These are phyloP conservation scores for Xenentodon cancila DNA, from an alignment of 2,797 vertebrate genomes.

Conservation along the genomic window DNA sequence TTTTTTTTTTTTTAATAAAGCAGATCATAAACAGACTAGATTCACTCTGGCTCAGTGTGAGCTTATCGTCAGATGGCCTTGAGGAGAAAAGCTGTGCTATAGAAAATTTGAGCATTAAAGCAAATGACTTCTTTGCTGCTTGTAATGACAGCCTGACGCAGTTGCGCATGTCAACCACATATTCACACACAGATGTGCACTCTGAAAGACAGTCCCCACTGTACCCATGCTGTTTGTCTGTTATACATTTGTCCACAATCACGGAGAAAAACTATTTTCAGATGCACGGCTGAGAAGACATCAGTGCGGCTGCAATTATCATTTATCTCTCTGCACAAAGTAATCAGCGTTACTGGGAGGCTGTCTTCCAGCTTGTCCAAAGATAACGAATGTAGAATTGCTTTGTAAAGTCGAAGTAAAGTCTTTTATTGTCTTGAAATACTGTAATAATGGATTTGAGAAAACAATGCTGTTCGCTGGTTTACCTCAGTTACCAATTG, in stretches of 20 bases:
- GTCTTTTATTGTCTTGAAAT: conserved; percentile 35
- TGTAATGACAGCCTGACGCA: conserved; percentile 41
- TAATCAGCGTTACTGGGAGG: conserved; percentile 53
- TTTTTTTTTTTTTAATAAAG: conserved; percentile 28
- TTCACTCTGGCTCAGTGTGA: conserved; percentile 37
- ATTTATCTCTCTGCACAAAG: conserved; percentile 45
- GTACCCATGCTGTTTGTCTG: neutral
- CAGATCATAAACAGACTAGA: conserved; percentile 26
- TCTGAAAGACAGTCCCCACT: neutral
- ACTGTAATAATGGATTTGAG: conserved; percentile 22
- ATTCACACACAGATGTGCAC: neutral
- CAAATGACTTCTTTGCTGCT: conserved; percentile 50
- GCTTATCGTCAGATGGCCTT: conserved; percentile 69
- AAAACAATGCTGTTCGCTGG: conserved; percentile 12
- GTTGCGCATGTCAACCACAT: conserved; percentile 19
- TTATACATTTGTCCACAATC: conserved; percentile 18
- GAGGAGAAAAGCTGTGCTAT: conserved; percentile 45
- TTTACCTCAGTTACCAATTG: conserved; percentile 20
- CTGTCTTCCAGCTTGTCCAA: conserved; percentile 40
- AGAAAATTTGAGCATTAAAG: conserved; percentile 48
- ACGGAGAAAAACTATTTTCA: conserved; percentile 12
- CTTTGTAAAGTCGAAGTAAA: conserved; percentile 20
- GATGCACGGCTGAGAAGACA: conserved; percentile 32
- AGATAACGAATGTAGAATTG: conserved; percentile 23
- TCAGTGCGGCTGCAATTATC: conserved; percentile 50